Conservation (phyloP, 1,140 invertebrate species). For the Drosophila saltans region DNA sequence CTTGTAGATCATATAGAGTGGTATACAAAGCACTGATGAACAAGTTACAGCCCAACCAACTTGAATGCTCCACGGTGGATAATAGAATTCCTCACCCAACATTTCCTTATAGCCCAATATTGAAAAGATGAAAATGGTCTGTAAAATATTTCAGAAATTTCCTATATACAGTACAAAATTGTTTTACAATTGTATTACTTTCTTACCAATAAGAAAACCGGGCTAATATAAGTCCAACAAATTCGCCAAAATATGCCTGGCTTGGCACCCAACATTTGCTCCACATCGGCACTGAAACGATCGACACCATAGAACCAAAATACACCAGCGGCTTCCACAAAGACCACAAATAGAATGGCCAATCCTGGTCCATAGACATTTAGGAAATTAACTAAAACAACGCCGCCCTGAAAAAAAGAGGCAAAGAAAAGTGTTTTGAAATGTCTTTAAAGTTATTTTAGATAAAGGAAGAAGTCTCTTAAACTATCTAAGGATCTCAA, state of each 20-base stretch:
- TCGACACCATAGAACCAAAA: constrained; percentile 98
- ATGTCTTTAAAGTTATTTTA: too few relatives aligned
- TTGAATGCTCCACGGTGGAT: constrained; percentile 94
- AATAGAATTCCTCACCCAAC: constrained; percentile 93
- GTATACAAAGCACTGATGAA: constrained; percentile 96
- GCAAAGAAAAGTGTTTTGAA: background rate
- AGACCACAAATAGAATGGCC: constrained; percentile 97
- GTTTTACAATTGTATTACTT: too few relatives aligned
- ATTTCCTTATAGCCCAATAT: constrained; percentile 94
- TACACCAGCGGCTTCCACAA: constrained; percentile 97
- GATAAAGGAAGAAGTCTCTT: too few relatives aligned
- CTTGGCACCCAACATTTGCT: constrained; percentile 94
- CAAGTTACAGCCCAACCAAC: constrained; percentile 95
- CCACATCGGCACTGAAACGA: constrained; percentile 93
- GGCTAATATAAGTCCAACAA: constrained; percentile 96
- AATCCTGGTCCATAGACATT: constrained; percentile 98
- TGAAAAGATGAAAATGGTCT: constrained; percentile 96
- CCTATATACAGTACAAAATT: background rate
- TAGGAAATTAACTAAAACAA: constrained; percentile 96
- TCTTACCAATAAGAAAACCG: constrained; percentile 89
- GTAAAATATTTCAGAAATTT: constrained; percentile 55
- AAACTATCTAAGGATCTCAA: too few relatives aligned
- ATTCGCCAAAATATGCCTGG: constrained; percentile 96
- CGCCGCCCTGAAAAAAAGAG: constrained; percentile 88
- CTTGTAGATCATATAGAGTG: constrained; percentile 93